phyloP scores from a whole-genome alignment of 2,888 invertebrate species.

The Nipponacmea schrenckii region DNA sequence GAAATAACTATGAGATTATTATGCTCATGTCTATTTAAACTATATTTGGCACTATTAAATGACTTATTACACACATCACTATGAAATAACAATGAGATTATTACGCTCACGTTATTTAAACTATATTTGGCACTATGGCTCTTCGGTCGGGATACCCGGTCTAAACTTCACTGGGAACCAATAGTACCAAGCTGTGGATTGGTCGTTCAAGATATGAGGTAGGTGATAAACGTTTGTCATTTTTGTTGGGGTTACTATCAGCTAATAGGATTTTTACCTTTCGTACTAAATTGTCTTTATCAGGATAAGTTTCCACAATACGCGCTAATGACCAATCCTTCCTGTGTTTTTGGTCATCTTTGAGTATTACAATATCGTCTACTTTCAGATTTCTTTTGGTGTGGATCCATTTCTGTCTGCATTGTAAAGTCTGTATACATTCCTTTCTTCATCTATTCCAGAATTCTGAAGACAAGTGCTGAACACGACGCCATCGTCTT shows the following conservation, averaged over 20 bases:
- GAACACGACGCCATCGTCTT: conserved; percentile 34
- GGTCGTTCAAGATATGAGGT: conserved; percentile 27
- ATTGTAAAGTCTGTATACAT: conserved; percentile 29
- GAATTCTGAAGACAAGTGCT: conserved; percentile 36
- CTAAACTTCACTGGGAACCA: conserved; percentile 8
- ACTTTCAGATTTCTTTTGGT: conserved; percentile 23
- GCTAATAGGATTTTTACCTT: conserved; percentile 22
- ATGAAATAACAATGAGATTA: too few relatives aligned
- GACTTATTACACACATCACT: too few relatives aligned
- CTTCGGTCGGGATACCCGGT: not conserved
- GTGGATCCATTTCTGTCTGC: conserved; percentile 31
- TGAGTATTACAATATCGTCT: conserved; percentile 39
- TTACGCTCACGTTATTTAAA: too few relatives aligned
- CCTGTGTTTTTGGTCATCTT: conserved; percentile 29
- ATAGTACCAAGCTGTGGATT: conserved; percentile 31
- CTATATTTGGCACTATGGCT: too few relatives aligned
- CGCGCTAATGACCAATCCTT: conserved; percentile 31
- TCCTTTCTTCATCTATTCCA: conserved; percentile 39
- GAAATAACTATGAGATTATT: too few relatives aligned
- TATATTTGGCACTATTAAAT: too few relatives aligned
- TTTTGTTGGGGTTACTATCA: conserved; percentile 1
- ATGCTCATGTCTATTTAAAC: too few relatives aligned
- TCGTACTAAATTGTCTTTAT: conserved; percentile 30
- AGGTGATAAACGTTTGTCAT: conserved; percentile 13
- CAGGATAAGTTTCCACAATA: conserved; percentile 15